A percentile compares a stretch with the other conserved stretches of the same genome.
These are phyloP conservation scores for Osmerus eperlanus DNA, from an alignment of 2,113 vertebrate genomes.

Conservation along the genomic window DNA sequence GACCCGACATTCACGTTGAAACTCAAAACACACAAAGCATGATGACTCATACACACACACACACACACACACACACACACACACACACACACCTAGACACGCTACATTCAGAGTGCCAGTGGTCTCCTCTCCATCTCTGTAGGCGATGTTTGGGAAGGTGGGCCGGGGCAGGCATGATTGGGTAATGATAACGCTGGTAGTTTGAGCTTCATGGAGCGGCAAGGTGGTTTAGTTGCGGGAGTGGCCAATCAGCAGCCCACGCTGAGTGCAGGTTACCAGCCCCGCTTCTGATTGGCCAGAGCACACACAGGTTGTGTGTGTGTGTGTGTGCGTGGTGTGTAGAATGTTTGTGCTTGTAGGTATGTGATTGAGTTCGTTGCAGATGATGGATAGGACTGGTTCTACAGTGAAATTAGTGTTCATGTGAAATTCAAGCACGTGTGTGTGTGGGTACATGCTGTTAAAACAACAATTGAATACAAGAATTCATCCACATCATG, in stretches of 20 bases:
- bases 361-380: no score
- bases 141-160: constrained; percentile 1
- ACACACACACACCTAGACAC: constrained; percentile 4
- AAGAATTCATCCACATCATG: no score
- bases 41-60: constrained; percentile 17
- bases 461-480: no score
- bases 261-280: constrained; percentile 50
- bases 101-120: no score
- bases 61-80: constrained; percentile 9
- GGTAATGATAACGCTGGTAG: constrained; percentile 58
- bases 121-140: no score
- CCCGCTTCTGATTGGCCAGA: constrained; percentile 38
- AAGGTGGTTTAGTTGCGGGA: constrained; percentile 1
- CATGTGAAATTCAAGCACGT: no score
- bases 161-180: constrained; percentile 46
- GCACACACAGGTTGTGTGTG: constrained; percentile 51
- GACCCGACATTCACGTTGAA: not conserved
- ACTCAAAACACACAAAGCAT: no score
- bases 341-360: not conserved
- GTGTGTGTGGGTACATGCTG: no score
- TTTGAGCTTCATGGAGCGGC: constrained; percentile 48
- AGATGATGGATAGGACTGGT: no score
- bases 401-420: no score
- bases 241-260: not conserved
- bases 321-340: constrained; percentile 31